Base-by-base conservation (phyloP, 1,140 invertebrate genomes). In the Caenorhabditis tropicalis region DNA sequence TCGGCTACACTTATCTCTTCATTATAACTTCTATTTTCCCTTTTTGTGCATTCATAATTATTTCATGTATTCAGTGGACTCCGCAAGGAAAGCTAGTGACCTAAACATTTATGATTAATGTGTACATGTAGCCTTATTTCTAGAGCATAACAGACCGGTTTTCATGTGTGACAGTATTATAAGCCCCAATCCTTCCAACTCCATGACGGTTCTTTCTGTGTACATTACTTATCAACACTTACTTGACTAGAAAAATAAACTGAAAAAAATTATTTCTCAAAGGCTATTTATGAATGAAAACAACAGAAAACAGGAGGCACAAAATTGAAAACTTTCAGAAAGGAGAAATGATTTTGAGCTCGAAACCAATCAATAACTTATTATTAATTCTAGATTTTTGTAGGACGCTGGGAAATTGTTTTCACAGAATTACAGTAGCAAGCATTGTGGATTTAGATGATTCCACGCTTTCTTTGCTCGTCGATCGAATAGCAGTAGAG, bases 1-100 rank as follows among this genome's bases (percentile, higher is more conserved):
- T 90, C 27, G 89, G 89, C 21, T 90, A 90, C 56, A 89, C 79
- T 56, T 90, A 90, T 87, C 82, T 89, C 19, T 90, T 90, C 79
- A 87, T 91, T 12, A 43, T 88, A 16, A 90, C 90, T n/a, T 86
- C 89, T n/a, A 79, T 74, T 24, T 90, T 90, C 53, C 89, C 89
- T 5, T 90, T 90, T 31, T 87, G 65, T 48, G 89, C 89, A 27
- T 90, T 90, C 79, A 53, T 90, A 19, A 58, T 91, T 29, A 91
- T 88, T 29, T 82, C 88, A 4, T 86, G 83, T 48, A 87, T 90
- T 53, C 84, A 89, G 48, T 79, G 89, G 12, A 90, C 89, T 21
- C 91, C 90, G 7, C 89, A 90, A 56, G 89, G 89, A 6, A 86
- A 90, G 16, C 36, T 46, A 5, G 88, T 87, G 15, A 65, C 85